Conservation (phyloP, 2,888 invertebrate species). For the Drosophila neonasuta region DNA sequence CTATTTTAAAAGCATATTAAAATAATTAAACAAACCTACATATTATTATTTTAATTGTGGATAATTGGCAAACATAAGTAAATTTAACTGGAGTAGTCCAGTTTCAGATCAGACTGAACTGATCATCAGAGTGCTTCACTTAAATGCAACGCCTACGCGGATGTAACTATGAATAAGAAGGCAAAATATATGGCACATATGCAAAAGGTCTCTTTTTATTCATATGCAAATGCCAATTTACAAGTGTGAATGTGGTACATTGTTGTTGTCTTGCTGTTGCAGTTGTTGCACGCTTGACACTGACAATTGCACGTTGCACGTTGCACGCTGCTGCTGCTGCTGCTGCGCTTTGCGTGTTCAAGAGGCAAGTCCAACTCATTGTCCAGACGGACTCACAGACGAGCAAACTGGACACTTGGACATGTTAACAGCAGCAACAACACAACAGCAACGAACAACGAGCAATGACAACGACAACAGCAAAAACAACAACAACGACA, state of each 20-base stretch:
- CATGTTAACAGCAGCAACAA: conserved; percentile 71
- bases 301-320: conserved; percentile 60
- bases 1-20: too few relatives aligned
- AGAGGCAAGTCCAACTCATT: conserved; percentile 67
- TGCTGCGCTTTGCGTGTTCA: conserved; percentile 63
- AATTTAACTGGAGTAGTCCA: background rate
- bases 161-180: conserved; percentile 34
- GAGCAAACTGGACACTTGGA: conserved; percentile 48
- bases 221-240: conserved; percentile 7
- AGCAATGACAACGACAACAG: background rate
- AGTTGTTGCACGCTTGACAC: conserved; percentile 61
- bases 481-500: conserved; percentile 23
- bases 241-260: conserved; percentile 11
- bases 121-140: background rate
- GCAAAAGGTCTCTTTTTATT: background rate
- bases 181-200: conserved; percentile 25
- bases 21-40: background rate
- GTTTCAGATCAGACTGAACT: background rate
- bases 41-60: background rate
- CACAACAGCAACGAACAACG: conserved; percentile 18
- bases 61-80: background rate
- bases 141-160: conserved; percentile 52
- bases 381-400: conserved; percentile 39
- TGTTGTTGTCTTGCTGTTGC: conserved; percentile 37
- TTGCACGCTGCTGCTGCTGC: conserved; percentile 22